Base-by-base conservation (phyloP, 2,888 invertebrate genomes). In the Hesperia comma region DNA sequence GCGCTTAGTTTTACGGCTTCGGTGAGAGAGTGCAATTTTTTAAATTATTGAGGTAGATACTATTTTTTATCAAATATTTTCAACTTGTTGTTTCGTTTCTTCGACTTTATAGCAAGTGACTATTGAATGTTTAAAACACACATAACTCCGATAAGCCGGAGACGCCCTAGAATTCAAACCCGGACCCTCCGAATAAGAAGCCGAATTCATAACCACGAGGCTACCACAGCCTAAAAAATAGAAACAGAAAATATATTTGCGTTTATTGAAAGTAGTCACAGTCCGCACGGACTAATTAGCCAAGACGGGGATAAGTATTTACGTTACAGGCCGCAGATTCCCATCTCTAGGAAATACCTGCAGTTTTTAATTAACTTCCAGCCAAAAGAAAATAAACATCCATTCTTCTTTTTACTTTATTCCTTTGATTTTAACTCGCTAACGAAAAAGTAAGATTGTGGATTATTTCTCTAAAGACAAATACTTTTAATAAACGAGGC, bases 261-360 rank as follows among this genome's bases (percentile, higher is more conserved):
- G 6, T 57, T 14, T 41, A 8, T 57, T 41, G 21, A 32, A 17
- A 3, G 5, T 26, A 2, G n/a, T 26, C 53, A 53, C 53, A 32
- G 32, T 26, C 53, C 26, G 14, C 33, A 14, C 57, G n/a, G 57
- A 57, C 26, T 57, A 57, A 57, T 57, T 57, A 57, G 41, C 43
- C 21, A 57, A 26, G 26, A 53, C 14, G 21, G n/a, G 26, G 5
- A 5, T 14, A 37, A 26, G 32, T 53, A 53, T 53, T 53, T 53
- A 26, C 26, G 5, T 6, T n/a, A 0, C 51, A 53, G 53, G n/a
- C 53, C 53, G 14, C 21, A 53, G 53, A 53, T 26, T 26, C 26
- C 53, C 2, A 26, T 0, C 32, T 53, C n/a, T 26, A 53, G 53
- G 53, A 53, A 53, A 53, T 53, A 53, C 53, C 53, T 53, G 53